Percentiles rank a stretch among this genome's conserved stretches.
phyloP scores from a whole-genome alignment of 2,113 vertebrate species.

The Halcyon malimbica region DNA sequence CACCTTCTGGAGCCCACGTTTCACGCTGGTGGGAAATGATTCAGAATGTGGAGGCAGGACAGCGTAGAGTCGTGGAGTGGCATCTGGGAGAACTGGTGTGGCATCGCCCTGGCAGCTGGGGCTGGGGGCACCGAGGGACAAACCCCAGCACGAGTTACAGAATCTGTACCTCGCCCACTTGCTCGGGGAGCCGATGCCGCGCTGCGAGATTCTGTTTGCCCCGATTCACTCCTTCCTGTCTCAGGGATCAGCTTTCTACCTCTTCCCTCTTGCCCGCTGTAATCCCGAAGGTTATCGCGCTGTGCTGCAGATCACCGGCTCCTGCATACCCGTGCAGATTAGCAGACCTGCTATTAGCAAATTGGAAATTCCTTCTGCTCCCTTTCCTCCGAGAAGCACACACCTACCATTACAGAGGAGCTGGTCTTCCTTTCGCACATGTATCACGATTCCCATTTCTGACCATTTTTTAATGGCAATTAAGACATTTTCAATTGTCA shows the following conservation, averaged over 20 bases:
- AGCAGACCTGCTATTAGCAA: constrained; percentile 23
- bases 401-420: not conserved
- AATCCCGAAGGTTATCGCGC: not conserved
- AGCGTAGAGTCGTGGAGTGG: fast-evolving
- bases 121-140: not conserved
- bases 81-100: fast-evolving
- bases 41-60: not conserved
- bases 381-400: not conserved
- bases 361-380: not conserved
- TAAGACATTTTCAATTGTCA: not conserved
- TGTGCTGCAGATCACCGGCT: not conserved
- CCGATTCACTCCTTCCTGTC: not conserved
- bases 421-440: not conserved
- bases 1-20: not conserved
- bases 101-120: not conserved
- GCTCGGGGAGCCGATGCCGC: not conserved
- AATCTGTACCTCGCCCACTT: fast-evolving
- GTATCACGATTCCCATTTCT: not conserved
- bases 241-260: not conserved
- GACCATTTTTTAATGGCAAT: not conserved
- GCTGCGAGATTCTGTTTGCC: not conserved
- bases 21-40: not conserved
- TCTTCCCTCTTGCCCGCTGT: not conserved
- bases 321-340: not conserved
- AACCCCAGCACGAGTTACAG: not conserved